Conservation (phyloP, 1,140 invertebrate genomes). For the Mycetomoellerius zeteki region DNA sequence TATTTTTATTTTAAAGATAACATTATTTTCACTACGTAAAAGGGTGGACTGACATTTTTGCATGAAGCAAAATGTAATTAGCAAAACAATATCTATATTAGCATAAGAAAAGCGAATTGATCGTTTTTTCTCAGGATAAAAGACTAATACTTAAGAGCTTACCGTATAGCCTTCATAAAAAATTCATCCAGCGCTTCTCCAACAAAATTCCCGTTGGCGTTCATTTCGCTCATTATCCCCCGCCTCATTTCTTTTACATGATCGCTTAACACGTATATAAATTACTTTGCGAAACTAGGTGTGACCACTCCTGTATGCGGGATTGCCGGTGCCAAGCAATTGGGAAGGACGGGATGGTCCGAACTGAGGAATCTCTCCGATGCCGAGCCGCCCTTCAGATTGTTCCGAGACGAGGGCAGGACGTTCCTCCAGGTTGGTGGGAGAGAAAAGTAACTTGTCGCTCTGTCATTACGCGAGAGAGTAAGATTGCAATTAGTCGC, state of each 20-base stretch:
- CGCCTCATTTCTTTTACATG: background rate
- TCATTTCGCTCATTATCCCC: slow-evolving; percentile 32
- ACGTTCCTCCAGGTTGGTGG: slow-evolving; percentile 91
- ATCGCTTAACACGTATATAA: slow-evolving; percentile 44
- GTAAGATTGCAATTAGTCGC: slow-evolving; percentile 35
- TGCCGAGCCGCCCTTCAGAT: slow-evolving; percentile 92
- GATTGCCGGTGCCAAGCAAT: slow-evolving; percentile 93
- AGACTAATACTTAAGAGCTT: background rate
- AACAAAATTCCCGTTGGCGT: background rate
- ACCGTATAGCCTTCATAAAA: background rate
- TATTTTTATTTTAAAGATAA: background rate
- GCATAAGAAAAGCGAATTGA: background rate
- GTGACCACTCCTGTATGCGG: slow-evolving; percentile 93
- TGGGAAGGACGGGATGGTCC: slow-evolving; percentile 92
- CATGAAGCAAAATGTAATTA: background rate
- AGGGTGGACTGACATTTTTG: background rate
- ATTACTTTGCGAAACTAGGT: slow-evolving; percentile 85
- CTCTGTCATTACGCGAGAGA: slow-evolving; percentile 2
- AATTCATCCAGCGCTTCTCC: background rate
- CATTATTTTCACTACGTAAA: background rate
- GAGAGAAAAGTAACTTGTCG: slow-evolving; percentile 29
- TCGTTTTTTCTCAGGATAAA: background rate
- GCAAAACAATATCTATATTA: background rate
- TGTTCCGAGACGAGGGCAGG: slow-evolving; percentile 93
- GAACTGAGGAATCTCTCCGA: slow-evolving; percentile 92